Evolutionary conservation across 2,113 vertebrate species (phyloP), one percentile per base, ranked within the genome.

Genomic region (Isurus oxyrinchus): DNA sequence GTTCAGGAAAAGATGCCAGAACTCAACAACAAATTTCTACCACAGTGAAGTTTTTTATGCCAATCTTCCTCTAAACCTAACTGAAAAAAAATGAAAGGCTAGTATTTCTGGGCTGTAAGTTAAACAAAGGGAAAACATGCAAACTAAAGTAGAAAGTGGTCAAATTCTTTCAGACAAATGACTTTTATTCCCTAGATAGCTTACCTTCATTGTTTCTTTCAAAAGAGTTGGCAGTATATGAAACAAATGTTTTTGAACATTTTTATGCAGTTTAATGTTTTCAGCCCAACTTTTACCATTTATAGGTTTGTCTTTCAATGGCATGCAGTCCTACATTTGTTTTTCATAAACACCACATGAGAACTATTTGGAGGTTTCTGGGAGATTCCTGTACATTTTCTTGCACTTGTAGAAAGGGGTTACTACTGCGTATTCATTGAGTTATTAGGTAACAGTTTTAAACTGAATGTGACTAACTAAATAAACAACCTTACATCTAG

Each of bases 191-290:
- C 90, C n/a, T 6, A 8, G 90, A 93, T 63, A 66, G n/a, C 40
- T 66, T 25, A 35, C 59, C 59, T 63, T 63, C 59, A 94, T 63
- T 93, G 90, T 31, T 90, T 66, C 59, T 94, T 94, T 94, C 91
- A 67, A 94, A 90, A 57, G n/a, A 55, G 72, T 95, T 95, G 44
- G 44, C 44, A 49, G 44, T 49, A 49, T 49, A 49, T 49, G 44
- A 49, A 49, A 49, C 44, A 49, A 49, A 49, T 49, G 1, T 49
- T 49, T 72, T 95, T 49, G 94, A 53, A 69, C 44, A 95, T 49
- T 95, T 72, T 95, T 72, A 95, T 95, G 27, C 94, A 72, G 14
- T 95, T 95, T 95, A 95, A 72, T 55, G 66, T 95, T 95, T 95
- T 72, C 67, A 72, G 66, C 67, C 94, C 67, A 95, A 72, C 49